Evolutionary conservation across 2,113 vertebrate species (phyloP), one percentile per base, ranked within the genome.

Genomic region (Ceuthmochares aereus): DNA sequence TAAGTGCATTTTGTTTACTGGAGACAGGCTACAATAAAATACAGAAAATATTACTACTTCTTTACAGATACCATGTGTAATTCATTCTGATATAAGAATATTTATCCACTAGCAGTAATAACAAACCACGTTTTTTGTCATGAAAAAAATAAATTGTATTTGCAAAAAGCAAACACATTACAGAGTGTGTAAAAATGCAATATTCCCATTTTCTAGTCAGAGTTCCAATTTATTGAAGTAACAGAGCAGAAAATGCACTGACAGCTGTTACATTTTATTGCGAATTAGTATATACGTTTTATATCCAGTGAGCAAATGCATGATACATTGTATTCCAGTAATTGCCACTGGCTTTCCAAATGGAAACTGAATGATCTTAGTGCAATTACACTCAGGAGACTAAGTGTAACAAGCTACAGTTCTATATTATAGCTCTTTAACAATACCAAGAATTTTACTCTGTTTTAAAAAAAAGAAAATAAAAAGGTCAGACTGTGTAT

Each of bases 211-310:
- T 98, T 98, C 98, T 98, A 98, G 98, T 99, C 98, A 95, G 98
- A 98, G 97, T 99, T 99, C 99, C 98, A 99, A 99, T 99, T 99
- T 99, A 99, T 99, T 98, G 99, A 99, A 99, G 99, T 99, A 99
- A 99, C 99, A 98, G 99, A 99, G 99, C 99, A 99, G 99, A 99
- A 99, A 99, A 99, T 99, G 98, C 99, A 99, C 98, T 99, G 99
- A 99, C 99, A 99, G 99, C 99, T 99, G 99, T 99, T 99, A 99
- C 98, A 99, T 99, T 99, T 99, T 99, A 99, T 99, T 99, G 98
- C 97, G 98, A 99, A 99, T 99, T 99, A 99, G 99, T 99, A 99
- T 99, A 99, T 99, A 99, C 98, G 98, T 99, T 99, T 98, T 98
- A 98, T 98, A 98, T 98, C 98, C 98, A 95, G 98, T 98, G 98